Evolutionary conservation across 2,888 invertebrate species (phyloP), one percentile per base, ranked within the genome.

Genomic region (Ischnus inquisitorius): DNA sequence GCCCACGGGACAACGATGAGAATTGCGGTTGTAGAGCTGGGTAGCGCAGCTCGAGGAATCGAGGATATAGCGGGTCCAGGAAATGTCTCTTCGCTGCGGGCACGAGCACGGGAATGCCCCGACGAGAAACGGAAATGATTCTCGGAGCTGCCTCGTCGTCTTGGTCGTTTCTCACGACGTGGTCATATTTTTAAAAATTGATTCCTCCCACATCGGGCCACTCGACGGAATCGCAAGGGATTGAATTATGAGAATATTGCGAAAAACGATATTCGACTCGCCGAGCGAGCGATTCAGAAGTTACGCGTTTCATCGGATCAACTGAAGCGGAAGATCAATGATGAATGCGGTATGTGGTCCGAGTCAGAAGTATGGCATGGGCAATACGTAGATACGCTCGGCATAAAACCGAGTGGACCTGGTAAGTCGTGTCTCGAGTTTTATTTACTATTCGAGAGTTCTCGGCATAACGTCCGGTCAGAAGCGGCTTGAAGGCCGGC

Each of bases 81-180:
- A 62, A 78, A 78, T 79, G 79, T 69, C 43, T 79, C 74, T 65
- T 60, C 43, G 64, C 60, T 48, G 19, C 14, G 60, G 60, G 16
- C 3, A 8, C 57, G 19, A 39, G 43, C 14, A n/a, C 39, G n/a
- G 14, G 22, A n/a, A 12, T n/a, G 22, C 19, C 25, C 34, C 22
- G 48, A 25, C 60, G 67, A 60, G 48, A 65, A 67, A 71, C 71
- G 77, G 77, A 82, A 77, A 82, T 77, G 71, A 67, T 72, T 51
- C 43, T 57, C 46, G 60, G 43, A 51, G 34, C 34, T 34, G 3
- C 34, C 48, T 60, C 16, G 64, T 71, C 65, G 43, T 57, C 65
- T 25, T 12, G 54, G 48, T 69, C 25, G 22, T 64, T 41, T 78
- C 39, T 41, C 25, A 12, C 14, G 25, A 25, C 71, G 65, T 72